A percentile compares a stretch with the other conserved stretches of the same genome.
phyloP scores from a whole-genome alignment of 2,797 vertebrate species.

The Mormyrops attenuatus region DNA sequence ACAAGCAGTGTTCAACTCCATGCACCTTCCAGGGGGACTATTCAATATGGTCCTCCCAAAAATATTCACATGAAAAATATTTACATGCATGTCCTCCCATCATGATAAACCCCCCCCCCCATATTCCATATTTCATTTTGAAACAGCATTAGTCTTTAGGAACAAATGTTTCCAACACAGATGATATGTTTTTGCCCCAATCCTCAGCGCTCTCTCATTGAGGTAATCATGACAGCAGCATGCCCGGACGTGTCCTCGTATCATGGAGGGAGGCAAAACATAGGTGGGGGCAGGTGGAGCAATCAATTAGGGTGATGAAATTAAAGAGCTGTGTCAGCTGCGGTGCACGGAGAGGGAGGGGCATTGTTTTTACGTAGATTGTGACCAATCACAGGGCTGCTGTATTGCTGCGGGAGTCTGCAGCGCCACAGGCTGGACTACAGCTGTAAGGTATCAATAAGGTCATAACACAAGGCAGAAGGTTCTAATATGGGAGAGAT shows the following conservation, averaged over 20 bases:
- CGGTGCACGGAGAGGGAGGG: conserved; percentile 35
- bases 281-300: conserved; percentile 30
- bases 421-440: neutral
- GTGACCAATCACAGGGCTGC: neutral
- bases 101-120: neutral
- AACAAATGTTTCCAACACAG: neutral
- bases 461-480: neutral
- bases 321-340: conserved; percentile 54
- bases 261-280: conserved; percentile 7
- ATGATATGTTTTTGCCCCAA: neutral
- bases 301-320: conserved; percentile 43
- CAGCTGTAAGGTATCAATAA: neutral
- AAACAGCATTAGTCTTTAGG: neutral
- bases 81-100: neutral
- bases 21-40: neutral
- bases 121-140: neutral
- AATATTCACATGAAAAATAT: neutral
- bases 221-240: conserved; percentile 26
- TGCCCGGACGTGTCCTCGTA: conserved; percentile 32
- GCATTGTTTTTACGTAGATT: neutral
- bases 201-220: neutral
- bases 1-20: neutral
- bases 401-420: neutral
- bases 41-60: neutral
- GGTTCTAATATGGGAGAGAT: neutral